These are phyloP conservation scores for Mesorhabditis belari DNA, from an alignment of 2,888 invertebrate species.

Conservation along the genomic window DNA sequence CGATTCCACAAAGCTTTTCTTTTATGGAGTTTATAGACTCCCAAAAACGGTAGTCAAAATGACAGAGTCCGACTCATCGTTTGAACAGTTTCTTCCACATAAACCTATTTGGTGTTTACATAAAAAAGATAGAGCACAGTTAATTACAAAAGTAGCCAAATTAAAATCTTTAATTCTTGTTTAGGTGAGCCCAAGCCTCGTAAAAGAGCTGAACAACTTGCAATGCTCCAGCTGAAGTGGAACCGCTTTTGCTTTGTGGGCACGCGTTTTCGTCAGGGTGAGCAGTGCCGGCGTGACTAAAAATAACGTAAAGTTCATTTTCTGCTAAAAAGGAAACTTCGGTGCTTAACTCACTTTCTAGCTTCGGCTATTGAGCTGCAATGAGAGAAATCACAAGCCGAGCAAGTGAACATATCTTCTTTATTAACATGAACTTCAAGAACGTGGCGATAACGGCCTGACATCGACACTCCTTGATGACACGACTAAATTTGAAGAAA, in stretches of 20 bases:
- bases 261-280: slow-evolving; percentile 13
- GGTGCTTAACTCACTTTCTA: background rate
- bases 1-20: too few species aligned
- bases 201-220: too few species aligned
- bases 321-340: background rate
- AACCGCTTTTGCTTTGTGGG: slow-evolving; percentile 28
- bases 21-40: too few species aligned
- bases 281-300: slow-evolving; percentile 19
- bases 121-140: too few species aligned
- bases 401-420: slow-evolving; percentile 14
- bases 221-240: too few species aligned
- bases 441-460: slow-evolving; percentile 32
- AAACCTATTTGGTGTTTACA: too few species aligned
- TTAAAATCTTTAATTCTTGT: too few species aligned
- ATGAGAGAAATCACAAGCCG: background rate
- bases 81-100: too few species aligned
- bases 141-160: too few species aligned
- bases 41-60: too few species aligned
- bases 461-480: slow-evolving; percentile 20
- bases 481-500: slow-evolving; percentile 10
- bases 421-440: slow-evolving; percentile 29
- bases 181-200: too few species aligned
- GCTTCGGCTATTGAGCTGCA: background rate
- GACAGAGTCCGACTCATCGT: too few species aligned
- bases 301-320: background rate